Evolutionary conservation across 92 coral and sea anemone genomes (phyloP).

Genomic region (Epizoanthus rinbou): DNA sequence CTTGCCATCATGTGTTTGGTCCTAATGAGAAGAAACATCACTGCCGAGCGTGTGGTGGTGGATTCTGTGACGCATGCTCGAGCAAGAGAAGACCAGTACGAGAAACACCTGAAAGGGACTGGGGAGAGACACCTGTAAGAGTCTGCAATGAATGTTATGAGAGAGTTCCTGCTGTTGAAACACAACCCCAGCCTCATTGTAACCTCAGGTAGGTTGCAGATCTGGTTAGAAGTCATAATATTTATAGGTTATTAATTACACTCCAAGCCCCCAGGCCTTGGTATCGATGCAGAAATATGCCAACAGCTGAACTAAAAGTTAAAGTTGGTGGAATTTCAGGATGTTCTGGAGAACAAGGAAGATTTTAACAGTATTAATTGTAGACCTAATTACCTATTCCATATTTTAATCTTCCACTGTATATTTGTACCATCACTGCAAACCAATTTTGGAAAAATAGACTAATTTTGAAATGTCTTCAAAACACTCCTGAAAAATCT

Average conservation of each 20-base stretch:
- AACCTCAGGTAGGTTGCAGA: conserved; percentile 63
- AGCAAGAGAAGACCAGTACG: conserved; percentile 81
- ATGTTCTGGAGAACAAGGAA: no score
- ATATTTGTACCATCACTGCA: no score
- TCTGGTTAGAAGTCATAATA: background rate
- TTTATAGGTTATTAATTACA: background rate
- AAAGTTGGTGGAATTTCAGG: no score
- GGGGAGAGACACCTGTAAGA: conserved; percentile 90
- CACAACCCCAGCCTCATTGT: conserved; percentile 59
- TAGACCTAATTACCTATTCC: no score
- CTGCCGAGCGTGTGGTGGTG: conserved; percentile 98
- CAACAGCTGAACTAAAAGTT: no score
- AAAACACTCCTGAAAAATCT: no score
- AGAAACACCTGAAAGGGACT: conserved; percentile 87
- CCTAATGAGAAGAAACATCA: conserved; percentile 88
- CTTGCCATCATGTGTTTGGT: conserved; percentile 71
- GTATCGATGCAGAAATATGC: no score
- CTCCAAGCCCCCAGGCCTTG: background rate
- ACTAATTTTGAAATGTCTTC: no score
- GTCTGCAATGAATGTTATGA: conserved; percentile 86
- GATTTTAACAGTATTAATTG: no score
- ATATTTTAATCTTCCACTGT: no score
- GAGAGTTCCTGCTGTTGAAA: conserved; percentile 42
- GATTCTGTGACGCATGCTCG: conserved; percentile 93
- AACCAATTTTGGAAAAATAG: no score